Conservation (phyloP, 2,888 invertebrate genomes). For the Limnephilus marmoratus region DNA sequence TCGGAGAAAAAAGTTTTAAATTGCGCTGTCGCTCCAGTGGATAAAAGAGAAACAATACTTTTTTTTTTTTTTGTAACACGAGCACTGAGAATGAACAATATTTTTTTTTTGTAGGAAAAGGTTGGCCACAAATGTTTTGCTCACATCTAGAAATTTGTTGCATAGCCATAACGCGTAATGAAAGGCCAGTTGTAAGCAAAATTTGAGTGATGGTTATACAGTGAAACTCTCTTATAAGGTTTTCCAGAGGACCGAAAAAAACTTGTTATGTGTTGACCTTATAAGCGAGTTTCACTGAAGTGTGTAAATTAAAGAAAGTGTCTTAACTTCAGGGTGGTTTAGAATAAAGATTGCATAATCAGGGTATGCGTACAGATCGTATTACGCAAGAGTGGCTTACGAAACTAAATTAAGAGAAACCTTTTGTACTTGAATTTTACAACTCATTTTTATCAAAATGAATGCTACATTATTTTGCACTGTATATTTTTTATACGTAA, state of each 20-base stretch:
- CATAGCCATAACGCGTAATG: background rate
- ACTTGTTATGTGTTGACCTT: no score
- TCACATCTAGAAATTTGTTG: background rate
- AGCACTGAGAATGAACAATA: background rate
- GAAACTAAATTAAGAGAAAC: slow-evolving; percentile 7
- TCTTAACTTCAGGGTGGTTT: slow-evolving; percentile 32
- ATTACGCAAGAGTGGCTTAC: slow-evolving; percentile 26
- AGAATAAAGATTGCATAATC: slow-evolving; percentile 15
- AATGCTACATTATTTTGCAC: slow-evolving; percentile 15
- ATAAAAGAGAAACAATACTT: no score
- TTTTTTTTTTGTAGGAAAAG: background rate
- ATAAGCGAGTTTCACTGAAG: no score
- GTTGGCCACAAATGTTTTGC: background rate
- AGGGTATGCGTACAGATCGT: slow-evolving; percentile 27
- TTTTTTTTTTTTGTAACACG: background rate
- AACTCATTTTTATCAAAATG: slow-evolving; percentile 3
- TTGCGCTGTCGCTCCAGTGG: no score
- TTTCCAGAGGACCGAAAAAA: no score
- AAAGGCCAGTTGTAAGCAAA: background rate
- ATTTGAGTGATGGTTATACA: background rate
- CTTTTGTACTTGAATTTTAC: background rate
- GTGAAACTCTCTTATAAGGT: no score
- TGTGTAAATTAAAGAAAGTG: slow-evolving; percentile 6
- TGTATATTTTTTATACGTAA: slow-evolving; percentile 14
- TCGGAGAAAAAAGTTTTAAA: no score